phyloP scores from a whole-genome alignment of 2,113 vertebrate genomes.

The Origma solitaria region DNA sequence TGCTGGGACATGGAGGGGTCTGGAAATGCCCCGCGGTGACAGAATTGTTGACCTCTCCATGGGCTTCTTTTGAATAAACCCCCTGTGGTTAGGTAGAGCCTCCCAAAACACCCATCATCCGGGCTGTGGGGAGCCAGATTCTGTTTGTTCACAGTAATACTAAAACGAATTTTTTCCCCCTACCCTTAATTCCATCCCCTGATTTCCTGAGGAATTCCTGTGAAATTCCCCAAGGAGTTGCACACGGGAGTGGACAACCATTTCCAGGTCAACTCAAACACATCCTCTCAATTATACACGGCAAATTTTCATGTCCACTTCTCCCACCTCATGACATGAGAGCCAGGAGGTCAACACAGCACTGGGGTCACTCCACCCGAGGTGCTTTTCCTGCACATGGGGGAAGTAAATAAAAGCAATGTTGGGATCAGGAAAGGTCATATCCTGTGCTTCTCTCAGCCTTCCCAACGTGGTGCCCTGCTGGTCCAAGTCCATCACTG shows the following conservation, averaged over 20 bases:
- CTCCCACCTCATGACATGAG: rapidly evolving
- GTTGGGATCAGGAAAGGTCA: background rate
- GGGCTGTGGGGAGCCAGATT: background rate
- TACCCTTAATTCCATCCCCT: background rate
- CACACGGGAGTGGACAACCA: background rate
- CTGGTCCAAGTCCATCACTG: background rate
- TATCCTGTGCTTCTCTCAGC: background rate
- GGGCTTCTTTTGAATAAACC: background rate
- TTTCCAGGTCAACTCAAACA: background rate
- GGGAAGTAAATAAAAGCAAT: background rate
- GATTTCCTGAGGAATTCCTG: background rate
- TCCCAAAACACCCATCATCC: background rate
- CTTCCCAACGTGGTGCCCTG: background rate
- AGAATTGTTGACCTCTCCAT: background rate
- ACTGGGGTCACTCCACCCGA: background rate
- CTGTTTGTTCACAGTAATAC: background rate
- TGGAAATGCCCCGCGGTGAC: background rate
- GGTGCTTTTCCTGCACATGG: background rate
- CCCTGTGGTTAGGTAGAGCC: background rate
- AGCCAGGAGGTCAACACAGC: rapidly evolving
- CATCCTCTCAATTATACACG: background rate
- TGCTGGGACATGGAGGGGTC: background rate
- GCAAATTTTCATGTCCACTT: background rate
- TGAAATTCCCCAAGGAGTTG: background rate
- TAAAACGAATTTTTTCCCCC: rapidly evolving